Conservation (phyloP, 2,888 invertebrate species). For the Tenthredo distinguenda region DNA sequence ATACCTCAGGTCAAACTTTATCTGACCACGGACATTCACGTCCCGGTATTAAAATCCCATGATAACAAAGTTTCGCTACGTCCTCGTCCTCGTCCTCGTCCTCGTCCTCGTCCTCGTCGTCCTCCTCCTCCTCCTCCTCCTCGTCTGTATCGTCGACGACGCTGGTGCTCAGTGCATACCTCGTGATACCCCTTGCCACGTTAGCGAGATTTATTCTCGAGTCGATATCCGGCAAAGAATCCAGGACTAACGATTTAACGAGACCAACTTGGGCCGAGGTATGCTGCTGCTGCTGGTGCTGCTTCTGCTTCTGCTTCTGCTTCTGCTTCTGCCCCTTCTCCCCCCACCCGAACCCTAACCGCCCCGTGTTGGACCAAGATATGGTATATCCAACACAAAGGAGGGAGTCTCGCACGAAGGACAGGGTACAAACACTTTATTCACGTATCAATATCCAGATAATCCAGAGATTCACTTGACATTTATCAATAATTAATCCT, state of each 20-base stretch:
- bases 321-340: neutral
- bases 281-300: neutral
- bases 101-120: neutral
- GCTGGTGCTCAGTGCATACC: conserved; percentile 31
- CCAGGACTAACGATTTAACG: conserved; percentile 36
- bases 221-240: conserved; percentile 19
- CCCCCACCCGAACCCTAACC: neutral
- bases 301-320: neutral
- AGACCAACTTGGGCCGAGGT: neutral
- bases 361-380: conserved; percentile 31
- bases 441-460: conserved; percentile 22
- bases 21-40: conserved; percentile 77
- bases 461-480: conserved; percentile 30
- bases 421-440: neutral
- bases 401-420: neutral
- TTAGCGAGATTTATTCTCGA: neutral
- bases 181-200: conserved; percentile 20
- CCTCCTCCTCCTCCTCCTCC: conserved; percentile 25
- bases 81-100: conserved; percentile 7
- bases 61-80: neutral
- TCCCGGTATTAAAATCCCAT: conserved; percentile 77
- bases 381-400: conserved; percentile 31
- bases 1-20: conserved; percentile 63
- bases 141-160: neutral
- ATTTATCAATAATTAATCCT: neutral